Evolutionary conservation across 1,140 invertebrate species (phyloP), one percentile per base, ranked within the genome.

Genomic region (Neotoxoptera formosana): DNA sequence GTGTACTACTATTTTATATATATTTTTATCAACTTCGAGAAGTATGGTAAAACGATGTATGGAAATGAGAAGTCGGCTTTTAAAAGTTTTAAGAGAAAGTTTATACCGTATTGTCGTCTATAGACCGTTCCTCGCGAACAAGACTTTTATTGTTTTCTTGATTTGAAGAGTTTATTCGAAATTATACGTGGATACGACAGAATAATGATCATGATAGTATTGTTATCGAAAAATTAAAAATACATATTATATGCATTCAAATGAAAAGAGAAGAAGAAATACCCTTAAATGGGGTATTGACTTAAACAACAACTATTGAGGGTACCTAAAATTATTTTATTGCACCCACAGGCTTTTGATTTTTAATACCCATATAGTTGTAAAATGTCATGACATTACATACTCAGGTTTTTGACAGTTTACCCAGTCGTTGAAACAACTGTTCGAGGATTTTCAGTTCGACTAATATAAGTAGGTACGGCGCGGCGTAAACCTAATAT

Each of bases 41-140:
- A 60, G 89, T 90, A 90, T 67, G 36, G 89, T 45, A 45, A 90
- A 90, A 60, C 36, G 51, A 90, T n/a, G 89, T 67, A 67, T 67
- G 89, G 89, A 90, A 45, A 60, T 45, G 41, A 45, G 89, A 90
- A 90, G 56, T 41, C 36, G 25, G 14, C 36, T 90, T 45, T 90
- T 67, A 90, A 67, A 90, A 67, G 89, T 90, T 90, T 90, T 45
- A 20, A 60, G 7, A 41, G 56, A 90, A 90, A 90, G 36, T n/a
- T 45, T 90, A 90, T 67, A 45, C 41, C 30, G 89, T 67, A 60
- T 60, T 90, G 89, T 56, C 88, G 25, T 56, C 53, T 89, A 89
- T 89, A 34, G 88, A 89, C 88, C n/a, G 21, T 30, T n/a, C 11
- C 7, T 87, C 25, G 1, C 0, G 47, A 53, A 89, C 87, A 36